Percentiles rank a stretch among this genome's conserved stretches.
These are phyloP conservation scores for Thryonomys swinderianus DNA, from an alignment of 2,113 vertebrate genomes.

Conservation along the genomic window DNA sequence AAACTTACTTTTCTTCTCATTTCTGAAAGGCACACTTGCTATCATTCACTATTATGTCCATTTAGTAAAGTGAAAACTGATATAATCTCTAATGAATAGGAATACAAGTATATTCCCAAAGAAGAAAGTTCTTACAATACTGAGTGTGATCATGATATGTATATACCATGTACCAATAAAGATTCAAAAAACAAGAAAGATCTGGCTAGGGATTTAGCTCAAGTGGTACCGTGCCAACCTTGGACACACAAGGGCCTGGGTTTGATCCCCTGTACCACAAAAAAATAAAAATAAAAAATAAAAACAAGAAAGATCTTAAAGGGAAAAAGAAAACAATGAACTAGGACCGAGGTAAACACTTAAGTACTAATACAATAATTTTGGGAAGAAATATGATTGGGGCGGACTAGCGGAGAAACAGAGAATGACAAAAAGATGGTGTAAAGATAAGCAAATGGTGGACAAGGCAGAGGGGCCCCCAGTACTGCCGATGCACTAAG, in stretches of 20 bases:
- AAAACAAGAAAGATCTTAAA: no score
- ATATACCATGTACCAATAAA: no score
- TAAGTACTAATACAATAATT: background rate
- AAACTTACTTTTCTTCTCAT: no score
- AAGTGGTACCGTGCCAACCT: no score
- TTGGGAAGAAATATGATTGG: background rate
- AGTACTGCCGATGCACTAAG: background rate
- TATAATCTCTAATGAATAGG: background rate
- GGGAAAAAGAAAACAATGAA: background rate
- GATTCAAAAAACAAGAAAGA: no score
- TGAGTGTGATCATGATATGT: no score
- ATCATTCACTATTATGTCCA: background rate
- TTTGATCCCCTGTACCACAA: no score
- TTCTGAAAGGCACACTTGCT: background rate
- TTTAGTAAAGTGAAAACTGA: slow-evolving; percentile 40
- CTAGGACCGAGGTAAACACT: background rate
- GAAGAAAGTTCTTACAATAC: no score
- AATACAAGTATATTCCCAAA: background rate
- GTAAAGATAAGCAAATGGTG: rapidly evolving
- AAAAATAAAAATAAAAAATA: no score
- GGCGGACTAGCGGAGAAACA: background rate
- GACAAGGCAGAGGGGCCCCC: rapidly evolving
- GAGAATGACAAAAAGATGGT: background rate
- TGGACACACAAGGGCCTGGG: no score
- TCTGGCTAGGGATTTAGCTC: no score